phyloP scores from a whole-genome alignment of 2,113 vertebrate genomes.

The Gobio gobio region DNA sequence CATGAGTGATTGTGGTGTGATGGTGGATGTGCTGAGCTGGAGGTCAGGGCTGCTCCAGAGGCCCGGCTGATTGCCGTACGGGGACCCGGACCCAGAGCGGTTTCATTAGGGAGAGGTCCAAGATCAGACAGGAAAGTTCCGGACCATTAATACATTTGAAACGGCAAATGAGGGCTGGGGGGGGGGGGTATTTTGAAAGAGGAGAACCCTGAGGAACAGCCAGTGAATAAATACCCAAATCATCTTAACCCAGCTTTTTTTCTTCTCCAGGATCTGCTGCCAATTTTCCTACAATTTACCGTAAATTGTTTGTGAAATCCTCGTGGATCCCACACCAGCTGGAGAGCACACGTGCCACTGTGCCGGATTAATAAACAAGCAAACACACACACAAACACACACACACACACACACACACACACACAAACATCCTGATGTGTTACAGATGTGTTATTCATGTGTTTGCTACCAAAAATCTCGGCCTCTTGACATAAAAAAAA shows the following conservation, averaged over 20 bases:
- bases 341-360: constrained; percentile 49
- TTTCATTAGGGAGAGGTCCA: constrained; percentile 82
- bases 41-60: constrained; percentile 72
- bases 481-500: constrained; percentile 52
- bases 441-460: background rate
- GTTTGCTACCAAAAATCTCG: constrained; percentile 68
- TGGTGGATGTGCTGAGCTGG: constrained; percentile 71
- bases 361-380: background rate
- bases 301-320: constrained; percentile 85
- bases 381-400: background rate
- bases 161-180: constrained; percentile 73
- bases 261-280: constrained; percentile 70
- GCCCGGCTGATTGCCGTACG: constrained; percentile 76
- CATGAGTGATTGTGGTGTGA: constrained; percentile 62
- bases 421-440: background rate
- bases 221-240: constrained; percentile 76
- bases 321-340: constrained; percentile 65
- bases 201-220: constrained; percentile 75
- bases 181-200: constrained; percentile 76
- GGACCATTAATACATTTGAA: constrained; percentile 85
- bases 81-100: constrained; percentile 74
- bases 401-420: background rate
- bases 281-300: constrained; percentile 83
- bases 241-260: constrained; percentile 67
- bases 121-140: constrained; percentile 82